Conservation (phyloP, 1,140 invertebrate species). For the Akabosia matsudoensis region DNA sequence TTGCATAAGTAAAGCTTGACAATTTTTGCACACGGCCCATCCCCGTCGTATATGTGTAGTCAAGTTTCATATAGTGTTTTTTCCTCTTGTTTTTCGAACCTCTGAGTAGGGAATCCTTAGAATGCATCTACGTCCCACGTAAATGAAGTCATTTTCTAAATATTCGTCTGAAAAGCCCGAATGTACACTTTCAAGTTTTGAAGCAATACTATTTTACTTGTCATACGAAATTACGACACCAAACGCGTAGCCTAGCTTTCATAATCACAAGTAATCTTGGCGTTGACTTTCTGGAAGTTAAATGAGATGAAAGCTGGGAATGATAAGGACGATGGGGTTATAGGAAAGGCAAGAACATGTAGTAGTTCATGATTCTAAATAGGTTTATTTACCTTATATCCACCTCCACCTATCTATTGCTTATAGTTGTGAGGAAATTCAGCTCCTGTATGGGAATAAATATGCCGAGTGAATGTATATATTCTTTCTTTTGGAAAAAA, state of each 20-base stretch:
- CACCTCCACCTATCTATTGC: not conserved
- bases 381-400: not conserved
- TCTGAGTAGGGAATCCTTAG: not conserved
- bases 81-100: not conserved
- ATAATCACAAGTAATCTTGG: too few relatives aligned
- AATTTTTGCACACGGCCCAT: slow-evolving; percentile 45
- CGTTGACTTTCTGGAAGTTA: not conserved
- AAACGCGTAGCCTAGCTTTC: too few relatives aligned
- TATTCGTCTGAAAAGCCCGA: not conserved
- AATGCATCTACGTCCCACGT: slow-evolving; percentile 17
- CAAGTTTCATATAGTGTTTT: too few relatives aligned
- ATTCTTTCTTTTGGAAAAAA: too few relatives aligned
- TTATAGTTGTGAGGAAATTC: not conserved
- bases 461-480: not conserved
- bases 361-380: not conserved
- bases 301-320: not conserved
- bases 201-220: too few relatives aligned
- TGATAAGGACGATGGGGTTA: not conserved
- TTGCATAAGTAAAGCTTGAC: slow-evolving; percentile 35
- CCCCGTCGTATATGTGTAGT: too few relatives aligned
- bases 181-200: not conserved
- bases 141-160: slow-evolving; percentile 19
- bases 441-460: not conserved
- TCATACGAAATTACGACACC: too few relatives aligned
- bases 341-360: too few relatives aligned